Conservation (phyloP, 1,140 invertebrate species). For the Branchinecta lindahli region DNA sequence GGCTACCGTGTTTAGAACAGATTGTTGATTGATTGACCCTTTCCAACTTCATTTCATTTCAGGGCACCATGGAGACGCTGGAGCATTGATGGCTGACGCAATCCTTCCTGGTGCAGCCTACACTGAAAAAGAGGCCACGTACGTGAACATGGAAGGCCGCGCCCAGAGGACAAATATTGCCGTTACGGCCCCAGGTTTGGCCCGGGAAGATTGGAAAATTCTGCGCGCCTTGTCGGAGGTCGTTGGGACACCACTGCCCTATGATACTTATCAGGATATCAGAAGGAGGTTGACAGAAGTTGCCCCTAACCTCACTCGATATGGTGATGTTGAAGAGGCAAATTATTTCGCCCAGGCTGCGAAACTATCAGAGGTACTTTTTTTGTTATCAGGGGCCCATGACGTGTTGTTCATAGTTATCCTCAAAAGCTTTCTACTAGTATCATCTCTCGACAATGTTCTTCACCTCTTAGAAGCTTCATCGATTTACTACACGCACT, state of each 20-base stretch:
- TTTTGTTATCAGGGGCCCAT: conserved; percentile 9
- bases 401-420: neutral
- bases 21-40: too few species aligned
- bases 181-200: conserved; percentile 82
- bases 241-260: conserved; percentile 62
- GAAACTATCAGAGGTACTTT: conserved; percentile 44
- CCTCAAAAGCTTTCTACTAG: conserved; percentile 10
- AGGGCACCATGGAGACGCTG: conserved; percentile 92
- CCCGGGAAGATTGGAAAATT: conserved; percentile 97
- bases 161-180: conserved; percentile 83
- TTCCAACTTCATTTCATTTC: too few species aligned
- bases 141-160: conserved; percentile 93
- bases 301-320: conserved; percentile 70
- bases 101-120: conserved; percentile 94
- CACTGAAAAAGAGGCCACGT: conserved; percentile 92
- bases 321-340: conserved; percentile 63
- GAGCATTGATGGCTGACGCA: conserved; percentile 81
- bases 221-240: conserved; percentile 76
- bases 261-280: conserved; percentile 75
- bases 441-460: neutral
- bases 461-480: too few species aligned
- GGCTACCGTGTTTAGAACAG: too few species aligned
- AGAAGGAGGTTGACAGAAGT: conserved; percentile 62
- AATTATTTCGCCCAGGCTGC: conserved; percentile 64
- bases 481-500: too few species aligned